Evolutionary conservation across 2,888 invertebrate genomes (phyloP).

Genomic region (Trisateles emortualis): DNA sequence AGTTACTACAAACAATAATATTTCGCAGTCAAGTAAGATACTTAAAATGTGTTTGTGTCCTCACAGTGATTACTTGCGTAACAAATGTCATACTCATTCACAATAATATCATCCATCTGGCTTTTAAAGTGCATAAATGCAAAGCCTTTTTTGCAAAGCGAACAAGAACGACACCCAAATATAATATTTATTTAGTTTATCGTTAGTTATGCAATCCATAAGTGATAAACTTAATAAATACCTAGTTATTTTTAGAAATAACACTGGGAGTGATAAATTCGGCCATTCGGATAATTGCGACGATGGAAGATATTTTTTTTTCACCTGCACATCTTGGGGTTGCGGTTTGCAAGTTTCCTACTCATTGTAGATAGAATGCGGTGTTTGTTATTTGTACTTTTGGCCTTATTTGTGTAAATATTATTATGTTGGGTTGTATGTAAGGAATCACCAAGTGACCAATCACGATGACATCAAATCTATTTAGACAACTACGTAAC

Average conservation of each 20-base stretch:
- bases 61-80: slow-evolving; percentile 34
- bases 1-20: slow-evolving; percentile 58
- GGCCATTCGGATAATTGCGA: no score
- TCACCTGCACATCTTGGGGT: slow-evolving; percentile 21
- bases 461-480: no score
- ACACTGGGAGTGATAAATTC: no score
- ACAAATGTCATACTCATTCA: slow-evolving; percentile 12
- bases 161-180: neutral
- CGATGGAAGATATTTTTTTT: slow-evolving; percentile 15
- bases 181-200: no score
- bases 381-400: slow-evolving; percentile 9
- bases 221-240: no score
- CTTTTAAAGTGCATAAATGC: neutral
- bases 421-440: no score
- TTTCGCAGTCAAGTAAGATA: slow-evolving; percentile 69
- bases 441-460: no score
- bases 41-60: slow-evolving; percentile 26
- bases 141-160: neutral
- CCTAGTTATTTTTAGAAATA: no score
- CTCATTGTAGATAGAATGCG: slow-evolving; percentile 23
- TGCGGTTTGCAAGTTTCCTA: slow-evolving; percentile 22
- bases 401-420: slow-evolving; percentile 6
- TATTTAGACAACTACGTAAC: no score
- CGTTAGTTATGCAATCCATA: no score
- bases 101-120: slow-evolving; percentile 21